Evolutionary conservation across 2,797 vertebrate genomes (phyloP).

Genomic region (Xyrichtys novacula): DNA sequence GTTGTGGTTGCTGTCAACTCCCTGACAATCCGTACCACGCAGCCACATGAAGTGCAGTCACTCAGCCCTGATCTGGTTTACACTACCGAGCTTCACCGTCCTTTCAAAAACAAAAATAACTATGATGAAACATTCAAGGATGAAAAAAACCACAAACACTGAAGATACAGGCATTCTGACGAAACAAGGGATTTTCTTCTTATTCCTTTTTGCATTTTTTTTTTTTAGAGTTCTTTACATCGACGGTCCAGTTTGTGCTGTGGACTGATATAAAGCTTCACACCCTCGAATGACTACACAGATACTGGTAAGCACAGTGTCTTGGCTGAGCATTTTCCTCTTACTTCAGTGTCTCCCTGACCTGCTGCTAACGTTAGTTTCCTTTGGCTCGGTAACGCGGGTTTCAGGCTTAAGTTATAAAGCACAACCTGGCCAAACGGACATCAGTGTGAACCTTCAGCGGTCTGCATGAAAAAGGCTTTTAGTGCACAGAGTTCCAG

Average conservation of each 20-base stretch:
- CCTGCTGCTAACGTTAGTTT: slow-evolving; percentile 64
- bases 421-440: slow-evolving; percentile 67
- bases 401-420: slow-evolving; percentile 60
- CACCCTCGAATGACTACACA: slow-evolving; percentile 73
- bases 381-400: slow-evolving; percentile 67
- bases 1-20: slow-evolving; percentile 62
- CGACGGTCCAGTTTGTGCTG: slow-evolving; percentile 81
- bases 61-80: slow-evolving; percentile 53
- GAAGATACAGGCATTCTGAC: slow-evolving; percentile 64
- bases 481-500: slow-evolving; percentile 76
- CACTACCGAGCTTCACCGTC: slow-evolving; percentile 39
- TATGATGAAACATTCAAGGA: slow-evolving; percentile 41
- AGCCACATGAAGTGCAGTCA: slow-evolving; percentile 57
- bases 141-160: slow-evolving; percentile 20
- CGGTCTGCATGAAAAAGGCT: slow-evolving; percentile 70
- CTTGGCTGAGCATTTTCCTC: slow-evolving; percentile 59
- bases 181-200: slow-evolving; percentile 55
- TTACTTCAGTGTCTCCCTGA: slow-evolving; percentile 56
- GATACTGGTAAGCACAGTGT: slow-evolving; percentile 80
- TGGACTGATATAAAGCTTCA: slow-evolving; percentile 78
- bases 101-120: slow-evolving; percentile 46
- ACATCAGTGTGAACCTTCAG: slow-evolving; percentile 73
- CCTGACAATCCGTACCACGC: slow-evolving; percentile 61
- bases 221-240: slow-evolving; percentile 46
- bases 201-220: slow-evolving; percentile 55